A percentile compares a stretch with the other conserved stretches of the same genome.
Conservation (phyloP, 2,888 invertebrate genomes). For the Pycnomerus fuliginosus region DNA sequence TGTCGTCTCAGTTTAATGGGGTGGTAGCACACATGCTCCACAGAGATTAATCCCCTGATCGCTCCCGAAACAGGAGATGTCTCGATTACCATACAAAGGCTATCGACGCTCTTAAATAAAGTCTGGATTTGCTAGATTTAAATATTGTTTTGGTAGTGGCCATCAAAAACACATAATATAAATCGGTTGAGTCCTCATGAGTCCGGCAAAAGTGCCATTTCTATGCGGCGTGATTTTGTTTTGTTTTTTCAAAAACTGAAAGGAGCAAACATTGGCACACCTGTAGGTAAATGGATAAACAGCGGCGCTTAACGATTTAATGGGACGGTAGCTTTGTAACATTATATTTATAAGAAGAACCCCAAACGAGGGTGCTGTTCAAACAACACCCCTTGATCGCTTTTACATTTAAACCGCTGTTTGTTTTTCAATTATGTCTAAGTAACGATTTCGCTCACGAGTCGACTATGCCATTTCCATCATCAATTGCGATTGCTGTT, state of each 20-base stretch:
- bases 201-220: constrained; percentile 23
- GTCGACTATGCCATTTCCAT: constrained; percentile 11
- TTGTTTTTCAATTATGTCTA: constrained; percentile 45
- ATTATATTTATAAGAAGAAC: constrained; percentile 35
- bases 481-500: constrained; percentile 30
- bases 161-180: constrained; percentile 33
- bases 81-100: constrained; percentile 23
- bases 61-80: constrained; percentile 5
- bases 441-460: constrained; percentile 4
- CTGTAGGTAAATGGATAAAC: constrained; percentile 17
- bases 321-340: constrained; percentile 41
- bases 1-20: constrained; percentile 13
- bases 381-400: constrained; percentile 44
- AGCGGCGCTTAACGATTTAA: constrained; percentile 14
- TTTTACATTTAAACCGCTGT: constrained; percentile 46
- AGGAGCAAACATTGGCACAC: constrained; percentile 22
- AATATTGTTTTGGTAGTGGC: constrained; percentile 20
- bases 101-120: constrained; percentile 16
- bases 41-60: constrained; percentile 20
- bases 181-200: constrained; percentile 23
- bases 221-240: constrained; percentile 23
- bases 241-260: constrained; percentile 7
- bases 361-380: constrained; percentile 34
- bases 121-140: constrained; percentile 22
- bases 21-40: constrained; percentile 12